phyloP scores from a whole-genome alignment of 2,113 vertebrate species.

The Triplophysa rosa region DNA sequence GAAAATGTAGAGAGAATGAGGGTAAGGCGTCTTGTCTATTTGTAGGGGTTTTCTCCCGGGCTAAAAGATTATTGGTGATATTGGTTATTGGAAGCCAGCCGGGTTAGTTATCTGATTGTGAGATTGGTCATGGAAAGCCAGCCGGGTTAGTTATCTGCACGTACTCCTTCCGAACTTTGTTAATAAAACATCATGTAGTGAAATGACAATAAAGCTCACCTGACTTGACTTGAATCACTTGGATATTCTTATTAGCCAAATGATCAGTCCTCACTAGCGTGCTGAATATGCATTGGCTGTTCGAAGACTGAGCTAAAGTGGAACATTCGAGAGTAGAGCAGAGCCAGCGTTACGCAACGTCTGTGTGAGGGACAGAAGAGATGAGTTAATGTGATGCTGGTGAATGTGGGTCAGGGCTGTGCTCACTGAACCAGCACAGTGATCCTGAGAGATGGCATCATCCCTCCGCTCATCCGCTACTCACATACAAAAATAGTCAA shows the following conservation, averaged over 20 bases:
- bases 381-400: conserved; percentile 38
- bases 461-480: neutral
- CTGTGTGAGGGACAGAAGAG: conserved; percentile 39
- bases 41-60: too few relatives aligned
- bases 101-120: too few relatives aligned
- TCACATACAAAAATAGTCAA: neutral
- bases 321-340: neutral
- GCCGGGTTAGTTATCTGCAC: too few relatives aligned
- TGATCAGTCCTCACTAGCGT: neutral
- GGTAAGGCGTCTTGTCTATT: too few relatives aligned
- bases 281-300: neutral
- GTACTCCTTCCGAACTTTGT: too few relatives aligned
- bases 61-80: too few relatives aligned
- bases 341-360: conserved; percentile 50
- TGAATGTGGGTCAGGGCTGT: conserved; percentile 56
- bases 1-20: too few relatives aligned
- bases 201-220: too few relatives aligned
- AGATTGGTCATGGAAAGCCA: too few relatives aligned
- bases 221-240: too few relatives aligned
- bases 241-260: neutral
- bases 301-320: conserved; percentile 11
- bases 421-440: conserved; percentile 47
- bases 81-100: too few relatives aligned
- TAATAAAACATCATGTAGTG: too few relatives aligned
- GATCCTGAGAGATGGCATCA: conserved; percentile 26